Base-by-base conservation (phyloP, 2,888 invertebrate species). In the Xiphydria camelus region DNA sequence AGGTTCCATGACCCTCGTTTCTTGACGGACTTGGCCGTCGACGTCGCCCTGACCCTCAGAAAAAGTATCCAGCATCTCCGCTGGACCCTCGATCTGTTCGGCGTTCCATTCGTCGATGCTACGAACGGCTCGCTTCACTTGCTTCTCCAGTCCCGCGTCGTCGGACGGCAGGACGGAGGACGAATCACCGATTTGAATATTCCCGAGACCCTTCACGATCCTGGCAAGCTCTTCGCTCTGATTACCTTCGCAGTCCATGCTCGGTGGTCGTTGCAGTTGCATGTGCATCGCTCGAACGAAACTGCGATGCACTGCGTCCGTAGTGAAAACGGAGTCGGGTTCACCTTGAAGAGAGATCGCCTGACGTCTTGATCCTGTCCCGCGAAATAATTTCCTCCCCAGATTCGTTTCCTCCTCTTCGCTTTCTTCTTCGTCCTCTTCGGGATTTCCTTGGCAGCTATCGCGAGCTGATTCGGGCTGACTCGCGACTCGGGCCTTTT, bases 131-230 rank as follows among this genome's bases (percentile, higher is more conserved):
- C 53, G 49, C 40, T 67, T 64, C 4, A 63, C 51, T 49, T 68
- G 49, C 7, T 41, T 42, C 33, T 59, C 59, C 6, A 58, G 36
- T 10, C 40, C 49, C 1, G 59, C 35, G 4, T 45, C 43, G 10
- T 37, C 19, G 10, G 38, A 23, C 10, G 37, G 29, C 15, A 41
- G 22, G 7, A 47, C 41, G 10, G 40, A 47, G 10, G 50, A 26
- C 1, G 41, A 55, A 38, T 68, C 68, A 3, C 68, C 68, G 19
- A 68, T 66, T 23, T 60, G 62, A 10, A 68, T 39, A 23, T 61
- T 57, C 18, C 47, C 55, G 19, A 68, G 51, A 33, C 51, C 59
- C 10, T 43, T 46, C 2, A 61, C 51, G 26, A 62, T 57, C 25
- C 52, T 56, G 4, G 49, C 51, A 12, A 61, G 55, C 18, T 49